These are phyloP conservation scores for Silurus glanis DNA, from an alignment of 2,113 vertebrate genomes.

Conservation along the genomic window DNA sequence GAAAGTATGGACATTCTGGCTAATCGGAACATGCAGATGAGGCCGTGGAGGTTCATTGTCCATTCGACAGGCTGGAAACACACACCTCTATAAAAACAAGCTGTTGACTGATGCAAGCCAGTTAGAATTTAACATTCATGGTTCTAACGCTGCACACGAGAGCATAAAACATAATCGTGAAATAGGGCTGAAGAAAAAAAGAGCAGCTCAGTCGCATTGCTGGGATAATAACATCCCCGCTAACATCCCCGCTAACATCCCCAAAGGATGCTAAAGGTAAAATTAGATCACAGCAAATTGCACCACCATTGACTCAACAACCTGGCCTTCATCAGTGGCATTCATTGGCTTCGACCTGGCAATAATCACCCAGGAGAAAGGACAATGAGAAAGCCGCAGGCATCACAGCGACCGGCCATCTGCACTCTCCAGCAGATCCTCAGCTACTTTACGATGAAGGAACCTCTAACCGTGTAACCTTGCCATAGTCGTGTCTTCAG, in stretches of 20 bases:
- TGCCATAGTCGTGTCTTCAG: neutral
- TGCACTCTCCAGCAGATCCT: constrained; percentile 45
- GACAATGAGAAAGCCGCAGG: constrained; percentile 42
- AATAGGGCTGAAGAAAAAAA: neutral
- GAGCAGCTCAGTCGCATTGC: constrained; percentile 2
- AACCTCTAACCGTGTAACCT: neutral
- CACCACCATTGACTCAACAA: constrained; percentile 46
- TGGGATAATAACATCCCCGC: neutral
- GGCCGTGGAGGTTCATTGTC: constrained; percentile 12
- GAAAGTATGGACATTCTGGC: neutral
- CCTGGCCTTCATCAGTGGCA: constrained; percentile 29
- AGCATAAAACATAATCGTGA: constrained; percentile 2
- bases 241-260: neutral
- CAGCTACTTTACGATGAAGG: constrained; percentile 26
- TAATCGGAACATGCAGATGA: constrained; percentile 30
- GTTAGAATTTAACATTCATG: constrained; percentile 3
- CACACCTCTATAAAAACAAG: constrained; percentile 1
- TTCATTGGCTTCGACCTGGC: constrained; percentile 45
- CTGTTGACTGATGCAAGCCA: constrained; percentile 14
- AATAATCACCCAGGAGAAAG: constrained; percentile 36
- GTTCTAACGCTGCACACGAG: neutral
- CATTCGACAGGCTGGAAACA: constrained; percentile 21
- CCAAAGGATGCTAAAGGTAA: constrained; percentile 29
- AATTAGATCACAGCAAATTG: constrained; percentile 42
- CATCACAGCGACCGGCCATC: constrained; percentile 38